Conservation (phyloP, 2,797 vertebrate species). For the Lutjanus campechanus region DNA sequence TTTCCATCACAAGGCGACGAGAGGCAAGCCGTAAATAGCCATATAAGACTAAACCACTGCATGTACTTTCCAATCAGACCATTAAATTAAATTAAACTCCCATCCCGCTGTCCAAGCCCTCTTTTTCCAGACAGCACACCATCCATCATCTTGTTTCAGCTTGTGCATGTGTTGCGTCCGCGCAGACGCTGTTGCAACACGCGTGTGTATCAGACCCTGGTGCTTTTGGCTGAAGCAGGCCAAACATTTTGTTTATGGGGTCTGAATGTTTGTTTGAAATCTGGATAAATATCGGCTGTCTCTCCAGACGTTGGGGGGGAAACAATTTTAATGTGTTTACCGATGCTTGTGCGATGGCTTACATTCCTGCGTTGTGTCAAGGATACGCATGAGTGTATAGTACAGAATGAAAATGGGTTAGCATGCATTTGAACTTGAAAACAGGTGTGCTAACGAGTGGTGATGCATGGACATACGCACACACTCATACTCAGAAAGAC, state of each 20-base stretch:
- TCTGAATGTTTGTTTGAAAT: conserved; percentile 69
- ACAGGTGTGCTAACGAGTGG: conserved; percentile 9
- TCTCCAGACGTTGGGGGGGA: conserved; percentile 26
- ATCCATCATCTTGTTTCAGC: conserved; percentile 32
- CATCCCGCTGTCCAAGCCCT: conserved; percentile 23
- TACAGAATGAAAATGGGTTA: conserved; percentile 15
- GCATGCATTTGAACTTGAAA: conserved; percentile 17
- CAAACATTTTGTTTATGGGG: conserved; percentile 68
- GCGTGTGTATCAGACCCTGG: not conserved
- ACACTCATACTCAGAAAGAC: not conserved
- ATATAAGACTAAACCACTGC: conserved; percentile 15
- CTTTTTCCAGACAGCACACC: conserved; percentile 18
- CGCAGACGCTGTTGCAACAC: conserved; percentile 8
- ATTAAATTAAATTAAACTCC: conserved; percentile 27
- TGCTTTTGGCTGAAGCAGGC: conserved; percentile 17
- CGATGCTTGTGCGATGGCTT: conserved; percentile 43
- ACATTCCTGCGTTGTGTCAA: conserved; percentile 53
- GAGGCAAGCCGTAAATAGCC: conserved; percentile 13
- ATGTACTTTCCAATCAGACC: conserved; percentile 36
- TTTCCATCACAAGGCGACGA: conserved; percentile 19
- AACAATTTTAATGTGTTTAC: conserved; percentile 63
- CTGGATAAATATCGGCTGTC: conserved; percentile 61
- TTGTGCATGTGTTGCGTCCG: conserved; percentile 17
- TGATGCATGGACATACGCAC: not conserved
- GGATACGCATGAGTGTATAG: conserved; percentile 9